Evolutionary conservation across 2,797 vertebrate genomes (phyloP).

Genomic region (Sparus aurata): DNA sequence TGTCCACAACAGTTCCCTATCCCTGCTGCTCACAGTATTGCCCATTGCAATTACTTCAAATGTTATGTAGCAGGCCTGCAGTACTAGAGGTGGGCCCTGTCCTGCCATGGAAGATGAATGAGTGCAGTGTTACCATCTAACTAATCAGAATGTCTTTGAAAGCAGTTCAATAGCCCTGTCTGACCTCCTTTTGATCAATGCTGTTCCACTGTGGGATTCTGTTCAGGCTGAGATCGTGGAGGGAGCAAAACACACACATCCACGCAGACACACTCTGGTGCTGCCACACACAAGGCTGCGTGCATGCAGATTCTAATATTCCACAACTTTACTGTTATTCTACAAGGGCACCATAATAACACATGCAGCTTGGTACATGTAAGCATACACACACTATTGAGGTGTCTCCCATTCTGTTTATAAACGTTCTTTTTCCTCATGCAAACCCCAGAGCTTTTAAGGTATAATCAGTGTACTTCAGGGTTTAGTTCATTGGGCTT

Average conservation of each 20-base stretch:
- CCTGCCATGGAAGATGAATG: slow-evolving; percentile 79
- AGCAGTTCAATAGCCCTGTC: slow-evolving; percentile 78
- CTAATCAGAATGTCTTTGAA: slow-evolving; percentile 82
- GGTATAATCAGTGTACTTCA: slow-evolving; percentile 29
- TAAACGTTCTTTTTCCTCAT: slow-evolving; percentile 20
- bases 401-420: slow-evolving; percentile 11
- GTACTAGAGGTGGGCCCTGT: slow-evolving; percentile 58
- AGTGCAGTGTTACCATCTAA: slow-evolving; percentile 72
- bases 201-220: slow-evolving; percentile 73
- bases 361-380: slow-evolving; percentile 23
- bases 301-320: slow-evolving; percentile 39
- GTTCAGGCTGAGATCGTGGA: slow-evolving; percentile 52
- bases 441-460: slow-evolving; percentile 33
- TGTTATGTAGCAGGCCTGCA: slow-evolving; percentile 53
- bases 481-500: slow-evolving; percentile 11
- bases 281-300: slow-evolving; percentile 25
- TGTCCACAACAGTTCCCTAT: slow-evolving; percentile 5
- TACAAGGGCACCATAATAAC: slow-evolving; percentile 25
- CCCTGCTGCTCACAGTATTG: slow-evolving; percentile 29
- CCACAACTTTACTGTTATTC: slow-evolving; percentile 39
- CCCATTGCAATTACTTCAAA: slow-evolving; percentile 47
- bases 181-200: slow-evolving; percentile 82
- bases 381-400: slow-evolving; percentile 24
- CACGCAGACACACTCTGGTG: slow-evolving; percentile 17
- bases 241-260: slow-evolving; percentile 28